Base-by-base conservation (phyloP, 1,140 invertebrate genomes). In the Mylabris phalerata region DNA sequence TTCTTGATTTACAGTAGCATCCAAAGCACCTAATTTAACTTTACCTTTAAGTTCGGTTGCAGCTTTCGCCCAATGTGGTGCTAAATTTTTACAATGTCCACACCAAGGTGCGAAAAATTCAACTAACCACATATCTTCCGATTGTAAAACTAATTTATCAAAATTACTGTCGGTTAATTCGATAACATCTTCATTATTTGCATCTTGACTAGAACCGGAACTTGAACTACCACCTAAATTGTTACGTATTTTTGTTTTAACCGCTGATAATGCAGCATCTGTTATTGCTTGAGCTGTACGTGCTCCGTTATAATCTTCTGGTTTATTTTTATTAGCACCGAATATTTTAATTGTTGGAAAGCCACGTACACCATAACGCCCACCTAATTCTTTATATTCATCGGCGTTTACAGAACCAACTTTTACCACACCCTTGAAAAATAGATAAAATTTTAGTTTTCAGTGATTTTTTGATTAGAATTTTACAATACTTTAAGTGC, bases 281-380 rank as follows among this genome's bases (percentile, higher is more conserved):
- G 93, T 86, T 67, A 99, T 82, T 27, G 82, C 90, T 55, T 88
- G 81, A 11, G 95, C 93, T 45, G 86, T 93, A 73, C 96, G 81
- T 25, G 81, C 80, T 1, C 94, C 95, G 71, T 90, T 86, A 75
- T 89, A 98, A 66, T 94, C 90, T 52, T 84, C 83, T 3, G 94
- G 92, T 58, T 87, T 90, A 46, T 86, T 85, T 74, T 98, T 98
- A 73, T 93, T 86, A 0, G 79, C 74, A 2, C 87, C 89, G 75
- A 98, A 98, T 9, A 99, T 87, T 77, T 98, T 99, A 57, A 99
- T 89, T 0, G 95, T 98, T 13, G 97, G 97, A 73, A 98, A 98
- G 52, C 97, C 95, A 67, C 81, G 77, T 44, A 99, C 85, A 50
- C 85, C 85, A 79, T 86, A 98, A 70, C 87, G 85, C 24, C 83